A percentile compares a stretch with the other conserved stretches of the same genome.
These are phyloP conservation scores for Notolabrus celidotus DNA, from an alignment of 2,797 vertebrate genomes.

Conservation along the genomic window DNA sequence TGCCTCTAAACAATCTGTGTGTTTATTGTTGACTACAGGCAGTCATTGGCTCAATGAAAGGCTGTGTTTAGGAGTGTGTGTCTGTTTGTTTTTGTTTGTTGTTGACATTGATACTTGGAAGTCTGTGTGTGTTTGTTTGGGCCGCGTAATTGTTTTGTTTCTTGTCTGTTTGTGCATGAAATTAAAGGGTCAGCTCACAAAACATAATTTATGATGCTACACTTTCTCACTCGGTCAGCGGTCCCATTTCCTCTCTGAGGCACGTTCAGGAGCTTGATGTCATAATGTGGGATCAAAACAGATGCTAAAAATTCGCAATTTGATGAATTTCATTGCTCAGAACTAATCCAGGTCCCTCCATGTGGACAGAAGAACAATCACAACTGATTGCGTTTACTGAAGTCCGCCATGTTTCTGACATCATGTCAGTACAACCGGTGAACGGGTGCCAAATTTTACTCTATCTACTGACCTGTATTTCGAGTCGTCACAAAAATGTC, in stretches of 20 bases:
- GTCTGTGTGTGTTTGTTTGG: constrained; percentile 51
- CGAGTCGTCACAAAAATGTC: no score
- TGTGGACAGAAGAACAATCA: not conserved
- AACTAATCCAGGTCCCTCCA: not conserved
- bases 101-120: constrained; percentile 59
- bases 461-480: no score
- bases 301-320: not conserved
- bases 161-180: constrained; percentile 44
- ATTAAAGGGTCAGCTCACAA: constrained; percentile 31
- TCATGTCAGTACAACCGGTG: no score
- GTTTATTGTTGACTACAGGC: constrained; percentile 80
- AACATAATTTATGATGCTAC: not conserved
- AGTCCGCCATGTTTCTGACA: no score
- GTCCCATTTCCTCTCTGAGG: not conserved
- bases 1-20: constrained; percentile 80
- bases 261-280: not conserved
- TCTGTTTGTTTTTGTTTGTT: constrained; percentile 72
- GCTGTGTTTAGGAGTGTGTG: constrained; percentile 71
- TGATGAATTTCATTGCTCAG: not conserved
- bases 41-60: constrained; percentile 70
- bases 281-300: not conserved
- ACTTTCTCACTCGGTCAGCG: not conserved
- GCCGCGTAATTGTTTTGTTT: constrained; percentile 52
- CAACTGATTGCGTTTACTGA: not conserved
- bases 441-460: no score